These are phyloP conservation scores for Pseudopodoces humilis DNA, from an alignment of 2,113 vertebrate species.

Conservation along the genomic window DNA sequence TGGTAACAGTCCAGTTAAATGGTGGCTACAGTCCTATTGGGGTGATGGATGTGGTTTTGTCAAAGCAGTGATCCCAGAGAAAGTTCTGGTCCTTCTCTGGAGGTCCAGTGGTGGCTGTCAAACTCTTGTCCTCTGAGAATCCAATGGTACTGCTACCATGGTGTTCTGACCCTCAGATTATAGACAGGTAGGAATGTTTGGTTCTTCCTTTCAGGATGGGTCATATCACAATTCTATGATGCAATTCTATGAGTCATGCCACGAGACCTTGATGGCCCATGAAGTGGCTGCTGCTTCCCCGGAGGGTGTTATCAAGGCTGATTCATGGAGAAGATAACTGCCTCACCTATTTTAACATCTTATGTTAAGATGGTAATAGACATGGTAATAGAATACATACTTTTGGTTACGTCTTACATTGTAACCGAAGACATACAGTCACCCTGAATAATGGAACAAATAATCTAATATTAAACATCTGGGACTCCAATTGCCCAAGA, in stretches of 20 bases:
- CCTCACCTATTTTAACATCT: neutral
- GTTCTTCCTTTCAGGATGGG: neutral
- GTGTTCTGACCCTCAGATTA: neutral
- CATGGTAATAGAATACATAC: neutral
- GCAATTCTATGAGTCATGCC: neutral
- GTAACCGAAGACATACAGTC: neutral
- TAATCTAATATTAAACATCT: neutral
- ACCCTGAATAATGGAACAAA: neutral
- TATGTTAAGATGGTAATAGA: no score
- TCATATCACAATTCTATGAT: neutral
- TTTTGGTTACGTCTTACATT: neutral
- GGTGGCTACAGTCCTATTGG: neutral
- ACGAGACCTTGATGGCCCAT: neutral
- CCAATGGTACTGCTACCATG: neutral
- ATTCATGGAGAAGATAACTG: neutral
- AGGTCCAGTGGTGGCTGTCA: neutral
- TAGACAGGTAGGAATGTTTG: rapidly evolving
- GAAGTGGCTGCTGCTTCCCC: neutral
- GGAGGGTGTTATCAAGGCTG: neutral
- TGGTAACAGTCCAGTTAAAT: neutral
- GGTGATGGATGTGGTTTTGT: neutral
- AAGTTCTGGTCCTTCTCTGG: neutral
- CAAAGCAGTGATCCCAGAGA: neutral
- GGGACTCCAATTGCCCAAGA: neutral
- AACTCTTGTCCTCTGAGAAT: neutral